phyloP scores from a whole-genome alignment of 2,888 invertebrate genomes.

The Pardosa pseudoannulata region DNA sequence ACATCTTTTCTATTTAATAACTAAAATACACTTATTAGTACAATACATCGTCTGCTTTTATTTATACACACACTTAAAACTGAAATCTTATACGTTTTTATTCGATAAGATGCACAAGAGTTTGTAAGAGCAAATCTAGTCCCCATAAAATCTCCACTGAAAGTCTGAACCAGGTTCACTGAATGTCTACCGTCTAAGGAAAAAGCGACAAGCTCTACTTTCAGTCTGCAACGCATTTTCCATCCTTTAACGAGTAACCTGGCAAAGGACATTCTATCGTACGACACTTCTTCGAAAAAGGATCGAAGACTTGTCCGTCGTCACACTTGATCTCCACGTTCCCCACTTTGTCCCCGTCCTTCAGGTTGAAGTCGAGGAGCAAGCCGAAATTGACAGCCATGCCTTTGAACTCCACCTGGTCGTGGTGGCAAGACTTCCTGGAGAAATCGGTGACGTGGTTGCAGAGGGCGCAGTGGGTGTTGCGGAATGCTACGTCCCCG shows the following conservation, averaged over 20 bases:
- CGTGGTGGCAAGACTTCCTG: constrained; percentile 48
- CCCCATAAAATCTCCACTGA: too few species aligned
- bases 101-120: too few species aligned
- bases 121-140: too few species aligned
- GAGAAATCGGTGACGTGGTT: constrained; percentile 76
- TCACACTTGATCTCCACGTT: constrained; percentile 23
- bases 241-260: constrained; percentile 40
- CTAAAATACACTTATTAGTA: too few species aligned
- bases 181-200: too few species aligned
- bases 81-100: too few species aligned
- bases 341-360: constrained; percentile 47
- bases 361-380: constrained; percentile 41
- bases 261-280: constrained; percentile 56
- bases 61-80: too few species aligned
- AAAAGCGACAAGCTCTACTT: too few species aligned
- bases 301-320: constrained; percentile 41
- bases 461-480: constrained; percentile 79
- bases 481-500: constrained; percentile 77
- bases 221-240: constrained; percentile 39
- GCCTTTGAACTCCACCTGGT: constrained; percentile 26
- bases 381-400: constrained; percentile 51
- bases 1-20: too few species aligned
- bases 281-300: constrained; percentile 61
- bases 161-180: too few species aligned
- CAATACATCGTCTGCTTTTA: too few species aligned